A percentile compares a stretch with the other conserved stretches of the same genome.
Conservation (phyloP, 2,888 invertebrate genomes). For the Eretmocerus hayati region DNA sequence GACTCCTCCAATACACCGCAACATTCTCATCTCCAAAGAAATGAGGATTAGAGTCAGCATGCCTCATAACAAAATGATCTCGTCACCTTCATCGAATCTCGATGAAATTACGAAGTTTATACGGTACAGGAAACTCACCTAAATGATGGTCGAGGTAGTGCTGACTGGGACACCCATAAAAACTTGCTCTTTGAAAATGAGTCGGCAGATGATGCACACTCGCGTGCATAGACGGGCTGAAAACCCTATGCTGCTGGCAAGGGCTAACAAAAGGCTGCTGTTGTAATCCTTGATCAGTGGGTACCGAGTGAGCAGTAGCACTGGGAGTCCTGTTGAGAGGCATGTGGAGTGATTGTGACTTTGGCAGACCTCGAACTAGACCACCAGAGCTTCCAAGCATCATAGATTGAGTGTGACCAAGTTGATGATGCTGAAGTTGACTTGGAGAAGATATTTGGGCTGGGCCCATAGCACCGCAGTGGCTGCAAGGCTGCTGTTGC, state of each 20-base stretch:
- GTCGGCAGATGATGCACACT: not conserved
- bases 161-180: slow-evolving; percentile 16
- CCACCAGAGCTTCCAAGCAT: slow-evolving; percentile 6
- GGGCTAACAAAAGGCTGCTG: too few species aligned
- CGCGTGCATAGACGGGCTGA: not conserved
- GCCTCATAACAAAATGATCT: too few species aligned
- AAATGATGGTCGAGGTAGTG: slow-evolving; percentile 42
- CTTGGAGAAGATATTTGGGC: slow-evolving; percentile 46
- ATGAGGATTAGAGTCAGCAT: too few species aligned
- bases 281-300: too few species aligned
- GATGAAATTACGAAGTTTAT: not conserved
- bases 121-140: slow-evolving; percentile 4
- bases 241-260: not conserved
- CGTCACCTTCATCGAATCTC: too few species aligned
- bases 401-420: too few species aligned
- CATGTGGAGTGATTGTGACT: slow-evolving; percentile 44
- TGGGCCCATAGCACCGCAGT: slow-evolving; percentile 42
- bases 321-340: slow-evolving; percentile 31
- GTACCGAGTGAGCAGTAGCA: not conserved
- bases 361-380: slow-evolving; percentile 47
- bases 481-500: slow-evolving; percentile 47
- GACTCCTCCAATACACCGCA: too few species aligned
- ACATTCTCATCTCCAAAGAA: too few species aligned
- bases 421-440: slow-evolving; percentile 46
- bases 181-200: slow-evolving; percentile 8